These are phyloP conservation scores for Sakesphorus luctuosus DNA, from an alignment of 2,113 vertebrate species.

Conservation along the genomic window DNA sequence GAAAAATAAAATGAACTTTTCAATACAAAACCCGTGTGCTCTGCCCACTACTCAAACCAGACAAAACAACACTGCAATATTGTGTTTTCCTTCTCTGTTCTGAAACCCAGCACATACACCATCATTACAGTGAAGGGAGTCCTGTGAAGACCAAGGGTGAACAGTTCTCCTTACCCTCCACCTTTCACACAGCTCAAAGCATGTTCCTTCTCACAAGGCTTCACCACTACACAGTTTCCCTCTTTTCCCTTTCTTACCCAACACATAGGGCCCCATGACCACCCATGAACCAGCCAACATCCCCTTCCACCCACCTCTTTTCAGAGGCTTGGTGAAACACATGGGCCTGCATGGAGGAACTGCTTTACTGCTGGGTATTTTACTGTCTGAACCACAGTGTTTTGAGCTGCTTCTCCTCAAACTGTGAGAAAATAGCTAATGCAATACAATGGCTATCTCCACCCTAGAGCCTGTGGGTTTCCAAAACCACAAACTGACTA, in stretches of 20 bases:
- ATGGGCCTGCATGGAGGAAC: neutral
- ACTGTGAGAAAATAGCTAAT: neutral
- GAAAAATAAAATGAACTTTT: neutral
- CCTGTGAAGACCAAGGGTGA: neutral
- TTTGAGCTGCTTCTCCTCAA: neutral
- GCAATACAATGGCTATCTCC: constrained; percentile 1
- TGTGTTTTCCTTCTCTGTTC: neutral
- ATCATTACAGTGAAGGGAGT: rapidly evolving
- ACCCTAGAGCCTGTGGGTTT: constrained; percentile 7
- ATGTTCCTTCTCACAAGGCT: neutral
- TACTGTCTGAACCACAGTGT: neutral
- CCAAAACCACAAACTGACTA: constrained; percentile 13
- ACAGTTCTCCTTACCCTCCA: neutral
- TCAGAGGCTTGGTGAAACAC: neutral
- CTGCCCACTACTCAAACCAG: neutral
- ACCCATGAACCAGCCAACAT: neutral
- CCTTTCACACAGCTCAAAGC: neutral
- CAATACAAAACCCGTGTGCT: neutral
- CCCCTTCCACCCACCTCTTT: neutral
- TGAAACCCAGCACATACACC: neutral
- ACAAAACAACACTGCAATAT: neutral
- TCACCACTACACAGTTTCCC: neutral
- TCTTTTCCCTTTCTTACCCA: neutral
- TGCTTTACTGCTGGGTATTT: neutral
- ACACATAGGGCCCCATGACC: neutral